Evolutionary conservation across 2,888 invertebrate species (phyloP), one percentile per base, ranked within the genome.

Genomic region (Ectemnius cavifrons): DNA sequence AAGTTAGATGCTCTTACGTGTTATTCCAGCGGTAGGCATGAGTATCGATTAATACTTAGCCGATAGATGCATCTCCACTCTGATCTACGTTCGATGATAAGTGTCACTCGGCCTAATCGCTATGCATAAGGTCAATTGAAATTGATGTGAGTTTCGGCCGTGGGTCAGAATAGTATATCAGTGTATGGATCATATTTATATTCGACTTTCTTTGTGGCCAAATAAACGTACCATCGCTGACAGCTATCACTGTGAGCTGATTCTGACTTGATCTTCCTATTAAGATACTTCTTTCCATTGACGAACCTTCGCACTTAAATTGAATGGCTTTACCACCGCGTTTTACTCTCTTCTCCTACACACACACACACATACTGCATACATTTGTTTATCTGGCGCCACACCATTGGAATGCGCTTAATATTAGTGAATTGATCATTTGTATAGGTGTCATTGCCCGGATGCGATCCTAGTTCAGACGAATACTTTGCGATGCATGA

Each of bases 11-110:
- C 16, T 52, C 52, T 14, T 52, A 45, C 14, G 67, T 16, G 66
- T 71, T 71, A 64, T 63, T 67, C 49, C 60, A 67, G 63, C 64
- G 70, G 66, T 16, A 70, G 63, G 11, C 11, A 67, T 52, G 70
- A 76, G 59, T 75, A 75, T 75, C 75, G 75, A 70, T 75, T 75
- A 66, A 57, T 66, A 63, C 75, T 71, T 63, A 66, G 71, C 63
- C 76, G 65, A 63, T 75, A 6, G 52, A 52, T 52, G 52, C 52
- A 52, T 14, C 16, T 14, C 37, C 8, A 37, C 37, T 14, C 16
- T 52, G 52, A 52, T 52, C n/a, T 16, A 52, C 52, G 5, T 5
- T 16, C 52, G 52, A 52, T 52, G 4, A 16, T 52, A 52, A 52
- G 16, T 52, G 13, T 52, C 52, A 37, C 37, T 37, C 37, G 37